Evolutionary conservation across 2,113 vertebrate species (phyloP), one percentile per base, ranked within the genome.

Genomic region (Anoplopoma fimbria): DNA sequence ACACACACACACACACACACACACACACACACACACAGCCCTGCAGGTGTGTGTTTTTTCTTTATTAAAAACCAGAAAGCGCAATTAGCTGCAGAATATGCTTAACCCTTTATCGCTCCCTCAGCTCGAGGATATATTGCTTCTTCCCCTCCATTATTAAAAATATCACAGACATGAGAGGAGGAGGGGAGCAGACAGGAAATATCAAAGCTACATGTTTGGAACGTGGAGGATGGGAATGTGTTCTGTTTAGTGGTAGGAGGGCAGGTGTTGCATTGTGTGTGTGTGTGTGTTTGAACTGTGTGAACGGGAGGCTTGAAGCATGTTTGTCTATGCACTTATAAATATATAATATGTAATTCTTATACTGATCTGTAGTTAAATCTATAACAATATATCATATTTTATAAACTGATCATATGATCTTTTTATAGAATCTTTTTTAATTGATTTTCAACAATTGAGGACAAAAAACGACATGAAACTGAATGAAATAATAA

Each of bases 71-170:
- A 92, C 87, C 87, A 91, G 91, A 93, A 93, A 84, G 83, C 81
- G 86, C 93, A 94, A 95, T 95, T 94, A 95, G 94, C 90, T 84
- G 85, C 85, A 86, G 94, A 94, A 93, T 95, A 93, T 91, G 86
- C 84, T 95, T 95, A 94, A 95, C 95, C 94, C 89, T 81, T 79
- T 90, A 92, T 90, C 87, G 73, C 89, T 94, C 93, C 91, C 93
- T 85, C 82, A 87, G 92, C 92, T 93, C 73, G 31, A 72, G 88
- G 94, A 93, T 93, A 94, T 95, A 95, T 95, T 93, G 89, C 92
- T 87, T 91, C 85, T 86, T 89, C 84, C 89, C 86, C 69, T 92
- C 91, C 92, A 93, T 94, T 95, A 95, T 93, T 95, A 93, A 94
- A 93, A 92, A 91, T 86, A 91, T 85, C 77, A 77, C 88, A 88